A percentile compares a stretch with the other conserved stretches of the same genome.
Conservation (phyloP, 2,888 invertebrate species). For the Isotomurus palustris region DNA sequence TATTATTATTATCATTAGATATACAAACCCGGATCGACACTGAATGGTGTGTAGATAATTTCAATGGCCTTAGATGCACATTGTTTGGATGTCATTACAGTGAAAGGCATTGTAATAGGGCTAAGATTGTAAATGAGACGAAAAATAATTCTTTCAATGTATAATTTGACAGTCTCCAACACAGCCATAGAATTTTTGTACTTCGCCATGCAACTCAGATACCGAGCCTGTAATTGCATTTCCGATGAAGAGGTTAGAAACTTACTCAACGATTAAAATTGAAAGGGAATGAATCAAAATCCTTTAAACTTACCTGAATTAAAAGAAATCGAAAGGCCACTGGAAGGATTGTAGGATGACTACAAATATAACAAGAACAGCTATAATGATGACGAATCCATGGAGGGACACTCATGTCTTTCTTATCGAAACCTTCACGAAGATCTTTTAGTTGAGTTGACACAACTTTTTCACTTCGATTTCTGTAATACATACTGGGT, state of each 20-base stretch:
- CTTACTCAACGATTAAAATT: background rate
- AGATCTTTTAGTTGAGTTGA: constrained; percentile 17
- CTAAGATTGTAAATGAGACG: constrained; percentile 25
- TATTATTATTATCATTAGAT: background rate
- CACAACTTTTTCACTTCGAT: constrained; percentile 18
- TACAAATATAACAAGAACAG: constrained; percentile 27
- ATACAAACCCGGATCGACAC: constrained; percentile 4
- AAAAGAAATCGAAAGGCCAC: constrained; percentile 14
- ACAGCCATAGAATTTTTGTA: constrained; percentile 23
- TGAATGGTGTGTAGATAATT: constrained; percentile 1
- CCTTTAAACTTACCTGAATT: constrained; percentile 11
- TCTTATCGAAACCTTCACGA: constrained; percentile 11
- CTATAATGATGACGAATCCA: constrained; percentile 23
- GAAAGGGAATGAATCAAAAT: too few relatives aligned
- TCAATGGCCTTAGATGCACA: background rate
- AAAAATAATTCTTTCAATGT: constrained; percentile 28
- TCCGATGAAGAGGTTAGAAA: too few relatives aligned
- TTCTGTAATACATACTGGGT: constrained; percentile 23
- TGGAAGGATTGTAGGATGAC: constrained; percentile 24
- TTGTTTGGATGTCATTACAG: background rate
- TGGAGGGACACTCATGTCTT: constrained; percentile 16
- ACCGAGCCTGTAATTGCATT: constrained; percentile 18
- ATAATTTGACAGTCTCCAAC: constrained; percentile 26
- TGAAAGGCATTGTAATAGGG: background rate
- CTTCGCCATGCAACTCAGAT: constrained; percentile 19